phyloP scores from a whole-genome alignment of 1,140 invertebrate genomes.

The Zelostemma sp. region DNA sequence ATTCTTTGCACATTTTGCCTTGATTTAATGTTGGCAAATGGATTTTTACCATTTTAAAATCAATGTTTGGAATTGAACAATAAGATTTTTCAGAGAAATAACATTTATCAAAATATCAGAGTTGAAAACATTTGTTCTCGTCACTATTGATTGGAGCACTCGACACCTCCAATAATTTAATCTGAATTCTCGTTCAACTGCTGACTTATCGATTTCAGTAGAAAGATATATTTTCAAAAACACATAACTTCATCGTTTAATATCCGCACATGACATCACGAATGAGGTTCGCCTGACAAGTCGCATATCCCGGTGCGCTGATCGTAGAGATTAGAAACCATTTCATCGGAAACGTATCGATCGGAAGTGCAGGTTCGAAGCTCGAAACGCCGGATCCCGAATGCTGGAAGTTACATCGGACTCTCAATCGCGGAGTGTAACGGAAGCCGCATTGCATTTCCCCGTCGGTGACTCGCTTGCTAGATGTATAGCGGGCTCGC shows the following conservation, averaged over 20 bases:
- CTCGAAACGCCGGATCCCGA: slow-evolving; percentile 4
- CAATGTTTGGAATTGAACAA: too few species aligned
- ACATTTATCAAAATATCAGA: too few species aligned
- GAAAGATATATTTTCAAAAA: background rate
- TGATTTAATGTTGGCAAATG: too few species aligned
- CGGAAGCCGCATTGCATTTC: slow-evolving; percentile 29
- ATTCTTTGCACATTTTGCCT: too few species aligned
- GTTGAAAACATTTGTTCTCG: too few species aligned
- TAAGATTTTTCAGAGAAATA: too few species aligned
- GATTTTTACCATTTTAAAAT: too few species aligned
- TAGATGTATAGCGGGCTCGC: slow-evolving; percentile 9
- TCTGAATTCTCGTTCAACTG: too few species aligned
- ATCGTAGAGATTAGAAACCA: slow-evolving; percentile 5
- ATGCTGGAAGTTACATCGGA: slow-evolving; percentile 14
- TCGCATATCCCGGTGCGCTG: background rate
- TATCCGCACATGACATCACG: slow-evolving; percentile 4
- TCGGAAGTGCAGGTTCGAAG: slow-evolving; percentile 8
- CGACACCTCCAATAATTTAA: too few species aligned
- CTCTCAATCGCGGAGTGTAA: slow-evolving; percentile 19
- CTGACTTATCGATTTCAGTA: too few species aligned
- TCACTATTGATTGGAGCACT: too few species aligned
- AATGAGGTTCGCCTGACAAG: background rate
- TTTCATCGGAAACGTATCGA: slow-evolving; percentile 12
- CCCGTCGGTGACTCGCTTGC: slow-evolving; percentile 20
- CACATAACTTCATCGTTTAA: background rate